These are phyloP conservation scores for Salarias fasciatus DNA, from an alignment of 2,797 vertebrate genomes.

Conservation along the genomic window DNA sequence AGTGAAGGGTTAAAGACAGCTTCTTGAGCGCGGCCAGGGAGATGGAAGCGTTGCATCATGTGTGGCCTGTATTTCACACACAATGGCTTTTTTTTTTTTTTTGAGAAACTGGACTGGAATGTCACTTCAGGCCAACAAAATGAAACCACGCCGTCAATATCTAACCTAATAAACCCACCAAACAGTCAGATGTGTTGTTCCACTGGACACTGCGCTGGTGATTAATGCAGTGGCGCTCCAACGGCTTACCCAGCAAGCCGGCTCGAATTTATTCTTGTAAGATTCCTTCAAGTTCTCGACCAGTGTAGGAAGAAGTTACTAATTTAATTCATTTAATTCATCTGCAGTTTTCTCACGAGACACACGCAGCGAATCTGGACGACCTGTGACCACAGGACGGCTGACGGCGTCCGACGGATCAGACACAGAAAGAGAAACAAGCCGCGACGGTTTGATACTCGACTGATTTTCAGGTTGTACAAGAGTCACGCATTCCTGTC, in stretches of 20 bases:
- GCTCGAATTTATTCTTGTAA: neutral
- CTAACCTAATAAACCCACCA: conserved; percentile 22
- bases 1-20: conserved; percentile 23
- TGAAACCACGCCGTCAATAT: conserved; percentile 10
- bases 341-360: too few relatives aligned
- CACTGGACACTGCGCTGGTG: conserved; percentile 1
- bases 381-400: too few relatives aligned
- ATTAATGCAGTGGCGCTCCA: neutral
- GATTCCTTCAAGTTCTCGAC: conserved; percentile 4
- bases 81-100: conserved; percentile 67
- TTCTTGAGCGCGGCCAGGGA: conserved; percentile 23
- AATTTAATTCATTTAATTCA: conserved; percentile 4
- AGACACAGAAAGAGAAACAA: conserved; percentile 3
- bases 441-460: conserved; percentile 15
- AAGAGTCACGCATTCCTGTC: conserved; percentile 22
- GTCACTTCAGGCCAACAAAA: conserved; percentile 36
- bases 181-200: conserved; percentile 14
- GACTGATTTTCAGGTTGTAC: conserved; percentile 46
- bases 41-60: conserved; percentile 64
- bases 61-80: conserved; percentile 60
- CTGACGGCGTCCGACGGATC: neutral
- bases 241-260: conserved; percentile 7
- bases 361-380: neutral
- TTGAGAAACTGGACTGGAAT: conserved; percentile 55
- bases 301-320: neutral